Evolutionary conservation across 2,113 vertebrate genomes (phyloP).

Genomic region (Melanostigma gelatinosum): DNA sequence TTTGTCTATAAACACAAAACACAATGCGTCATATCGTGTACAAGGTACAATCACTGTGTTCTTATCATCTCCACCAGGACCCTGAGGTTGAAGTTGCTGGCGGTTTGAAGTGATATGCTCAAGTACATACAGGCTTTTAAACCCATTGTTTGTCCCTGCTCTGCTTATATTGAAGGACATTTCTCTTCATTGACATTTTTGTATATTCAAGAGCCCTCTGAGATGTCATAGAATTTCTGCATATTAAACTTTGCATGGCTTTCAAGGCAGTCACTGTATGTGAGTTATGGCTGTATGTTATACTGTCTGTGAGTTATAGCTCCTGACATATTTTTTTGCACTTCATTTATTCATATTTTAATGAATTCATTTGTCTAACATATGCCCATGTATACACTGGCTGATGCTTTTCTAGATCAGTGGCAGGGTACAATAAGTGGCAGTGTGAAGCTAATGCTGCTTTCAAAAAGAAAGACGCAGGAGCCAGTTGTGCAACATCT

Average conservation of each 20-base stretch:
- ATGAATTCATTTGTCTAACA: background rate
- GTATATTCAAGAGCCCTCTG: background rate
- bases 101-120: background rate
- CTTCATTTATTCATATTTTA: background rate
- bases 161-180: conserved; percentile 2
- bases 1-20: conserved; percentile 66
- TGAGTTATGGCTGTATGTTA: background rate
- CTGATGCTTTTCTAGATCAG: background rate
- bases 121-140: conserved; percentile 5
- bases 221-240: background rate
- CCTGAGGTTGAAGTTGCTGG: background rate
- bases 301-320: background rate
- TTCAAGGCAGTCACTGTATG: background rate
- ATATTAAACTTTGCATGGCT: background rate
- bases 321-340: background rate
- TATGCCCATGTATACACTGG: background rate
- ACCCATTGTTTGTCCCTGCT: background rate
- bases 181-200: conserved; percentile 5
- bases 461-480: background rate
- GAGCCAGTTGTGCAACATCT: background rate
- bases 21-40: background rate
- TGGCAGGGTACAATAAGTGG: background rate
- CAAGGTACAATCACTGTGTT: background rate
- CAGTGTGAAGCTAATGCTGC: background rate
- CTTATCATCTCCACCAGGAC: background rate